phyloP scores from a whole-genome alignment of 2,888 invertebrate species.

The Heliconius cydno region DNA sequence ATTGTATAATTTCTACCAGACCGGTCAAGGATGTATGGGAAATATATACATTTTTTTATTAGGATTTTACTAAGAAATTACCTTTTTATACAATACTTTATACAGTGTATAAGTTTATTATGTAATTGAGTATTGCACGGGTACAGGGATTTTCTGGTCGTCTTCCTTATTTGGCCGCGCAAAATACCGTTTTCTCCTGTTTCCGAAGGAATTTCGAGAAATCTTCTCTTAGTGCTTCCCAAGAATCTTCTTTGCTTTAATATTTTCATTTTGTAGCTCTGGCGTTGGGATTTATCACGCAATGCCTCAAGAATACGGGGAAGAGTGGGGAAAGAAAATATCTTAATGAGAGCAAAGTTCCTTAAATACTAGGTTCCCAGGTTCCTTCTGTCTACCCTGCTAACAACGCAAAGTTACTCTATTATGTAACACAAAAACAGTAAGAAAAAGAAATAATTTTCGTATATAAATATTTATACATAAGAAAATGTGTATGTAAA shows the following conservation, averaged over 20 bases:
- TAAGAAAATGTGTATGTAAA: not conserved
- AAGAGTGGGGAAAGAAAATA: too few relatives aligned
- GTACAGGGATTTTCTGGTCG: not conserved
- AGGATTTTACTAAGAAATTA: slow-evolving; percentile 2
- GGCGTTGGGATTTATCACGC: too few relatives aligned
- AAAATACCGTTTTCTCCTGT: too few relatives aligned
- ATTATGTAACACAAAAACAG: not conserved
- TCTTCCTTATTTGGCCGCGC: too few relatives aligned
- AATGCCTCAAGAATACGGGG: too few relatives aligned
- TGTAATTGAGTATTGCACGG: not conserved
- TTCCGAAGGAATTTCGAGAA: not conserved
- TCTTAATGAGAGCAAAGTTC: too few relatives aligned
- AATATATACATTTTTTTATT: slow-evolving; percentile 1
- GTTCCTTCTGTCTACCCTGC: too few relatives aligned
- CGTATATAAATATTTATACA: too few relatives aligned
- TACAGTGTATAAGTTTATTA: not conserved
- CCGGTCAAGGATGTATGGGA: slow-evolving; percentile 9
- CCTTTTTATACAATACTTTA: not conserved
- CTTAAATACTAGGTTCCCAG: too few relatives aligned
- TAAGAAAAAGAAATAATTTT: not conserved
- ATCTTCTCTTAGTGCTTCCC: not conserved
- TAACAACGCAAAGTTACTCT: too few relatives aligned
- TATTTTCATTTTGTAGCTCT: too few relatives aligned
- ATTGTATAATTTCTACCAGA: slow-evolving; percentile 9
- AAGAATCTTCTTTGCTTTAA: too few relatives aligned